Percentiles rank a stretch among this genome's conserved stretches.
These are phyloP conservation scores for Drosophila bifasciata DNA, from an alignment of 1,140 invertebrate species.

Conservation along the genomic window DNA sequence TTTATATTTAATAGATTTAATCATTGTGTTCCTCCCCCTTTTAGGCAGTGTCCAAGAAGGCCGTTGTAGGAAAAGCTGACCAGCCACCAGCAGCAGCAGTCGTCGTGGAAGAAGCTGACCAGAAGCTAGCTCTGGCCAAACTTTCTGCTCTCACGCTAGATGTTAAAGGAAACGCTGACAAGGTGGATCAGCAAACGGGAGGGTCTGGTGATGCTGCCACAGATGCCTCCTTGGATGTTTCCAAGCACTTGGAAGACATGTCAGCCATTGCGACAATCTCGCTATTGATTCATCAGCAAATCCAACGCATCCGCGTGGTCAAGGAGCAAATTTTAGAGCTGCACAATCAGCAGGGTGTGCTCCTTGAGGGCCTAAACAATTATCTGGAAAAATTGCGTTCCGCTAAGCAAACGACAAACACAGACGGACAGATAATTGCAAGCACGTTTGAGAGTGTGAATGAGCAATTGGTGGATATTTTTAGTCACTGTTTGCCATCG, in stretches of 20 bases:
- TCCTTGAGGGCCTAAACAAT: constrained; percentile 37
- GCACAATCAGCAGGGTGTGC: constrained; percentile 22
- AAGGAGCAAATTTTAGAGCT: constrained; percentile 37
- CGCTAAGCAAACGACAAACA: constrained; percentile 1
- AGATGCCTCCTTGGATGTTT: too few species aligned
- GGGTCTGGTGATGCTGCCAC: too few species aligned
- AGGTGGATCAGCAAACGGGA: background rate
- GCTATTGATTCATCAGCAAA: constrained; percentile 29
- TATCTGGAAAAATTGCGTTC: constrained; percentile 32
- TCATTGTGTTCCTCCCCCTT: background rate
- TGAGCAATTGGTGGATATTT: constrained; percentile 36
- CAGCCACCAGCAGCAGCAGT: background rate
- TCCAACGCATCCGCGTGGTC: constrained; percentile 22
- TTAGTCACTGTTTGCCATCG: constrained; percentile 20
- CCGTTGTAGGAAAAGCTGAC: background rate
- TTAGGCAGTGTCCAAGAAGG: background rate
- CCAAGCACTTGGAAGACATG: constrained; percentile 25
- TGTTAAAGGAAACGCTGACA: too few species aligned
- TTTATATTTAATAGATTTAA: background rate
- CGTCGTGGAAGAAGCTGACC: background rate
- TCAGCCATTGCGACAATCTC: constrained; percentile 27
- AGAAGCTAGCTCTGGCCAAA: background rate
- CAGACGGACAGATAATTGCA: constrained; percentile 22
- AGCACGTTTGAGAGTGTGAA: constrained; percentile 35
- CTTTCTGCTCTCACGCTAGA: background rate